Evolutionary conservation across 2,888 invertebrate species (phyloP), one percentile per base, ranked within the genome.

Genomic region (Dryocosmus kuriphilus): DNA sequence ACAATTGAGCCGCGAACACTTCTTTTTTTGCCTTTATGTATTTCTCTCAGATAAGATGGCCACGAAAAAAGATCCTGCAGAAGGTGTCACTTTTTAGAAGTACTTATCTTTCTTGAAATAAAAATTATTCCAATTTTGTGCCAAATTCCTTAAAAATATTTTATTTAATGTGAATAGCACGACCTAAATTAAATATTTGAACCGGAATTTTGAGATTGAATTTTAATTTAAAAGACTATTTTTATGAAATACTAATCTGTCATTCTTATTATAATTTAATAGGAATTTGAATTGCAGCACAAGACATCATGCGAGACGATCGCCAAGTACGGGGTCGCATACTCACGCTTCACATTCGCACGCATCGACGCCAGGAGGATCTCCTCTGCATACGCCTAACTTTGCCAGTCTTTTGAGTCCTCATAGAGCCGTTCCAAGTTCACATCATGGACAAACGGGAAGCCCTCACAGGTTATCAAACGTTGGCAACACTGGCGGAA

Each of bases 261-360:
- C 2, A 51, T 9, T 51, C 51, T 51, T n/a, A n/a, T 51, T 51
- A 51, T 51, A 51, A 51, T 41, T 67, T 35, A 67, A 51, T 51
- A 71, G 71, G 71, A 51, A 51, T 71, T 71, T 71, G 51, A 71
- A 71, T 71, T 80, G 4, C 83, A 91, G 91, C 81, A 81, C 89
- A 73, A 87, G 90, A 76, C 90, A 91, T 79, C 89, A 90, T 79
- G 85, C 90, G 6, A 86, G 90, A 75, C 89, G 91, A 71, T 89
- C 90, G 24, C 88, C 90, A 22, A 90, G 90, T 77, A 89, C 88
- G 8, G 89, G 88, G 19, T 87, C 90, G 30, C 89, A 90, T 81
- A 86, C 88, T 24, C 87, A 91, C 79, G 86, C 86, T 51, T 88
- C 90, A 8, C 89, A 90, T 80, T 90, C 90, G 62, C 87, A 87